Evolutionary conservation across 2,113 vertebrate species (phyloP), one percentile per base, ranked within the genome.

Genomic region (Glareola pratincola): DNA sequence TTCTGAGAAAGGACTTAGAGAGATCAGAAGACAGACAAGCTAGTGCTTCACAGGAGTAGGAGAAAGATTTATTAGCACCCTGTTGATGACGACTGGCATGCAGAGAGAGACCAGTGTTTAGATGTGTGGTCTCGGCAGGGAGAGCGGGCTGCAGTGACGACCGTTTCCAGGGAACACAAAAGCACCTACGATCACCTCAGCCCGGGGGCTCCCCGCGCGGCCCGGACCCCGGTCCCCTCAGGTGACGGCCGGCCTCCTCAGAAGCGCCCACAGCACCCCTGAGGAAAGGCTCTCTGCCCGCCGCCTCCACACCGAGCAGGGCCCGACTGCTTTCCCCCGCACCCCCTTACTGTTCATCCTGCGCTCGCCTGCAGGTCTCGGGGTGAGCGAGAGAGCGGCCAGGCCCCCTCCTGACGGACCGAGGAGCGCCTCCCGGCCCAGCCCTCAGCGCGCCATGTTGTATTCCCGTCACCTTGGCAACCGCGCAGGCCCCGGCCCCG

Each of bases 381-480:
- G 34, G 39, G 6, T 4, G 13, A 30, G 64, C 14, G 32, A 64
- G 48, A 10, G n/a, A 56, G 54, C 59, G 4, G 18, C 50, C 9
- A 6, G 6, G 37, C 37, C 68, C 34, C n/a, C 8, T 12, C n/a
- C 41, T 26, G 10, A 16, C n/a, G 16, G 16, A 36, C 74, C 56
- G 15, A 79, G 14, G 15, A 79, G 14, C 23, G 18, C 56, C 30
- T 11, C 39, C 71, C 67, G 7, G 63, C 18, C 74, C 47, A 41
- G 60, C 95, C 56, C 71, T 69, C 81, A 88, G 22, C 26, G 64
- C 95, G 97, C 97, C 98, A 97, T 98, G 95, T 96, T 98, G 98
- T 96, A 12, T 96, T 53, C 67, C 73, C n/a, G 97, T 98, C 95
- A 62, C 98, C 98, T 74, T 93, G 96, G 98, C 97, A 98, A 98